Evolutionary conservation across 1,140 invertebrate genomes (phyloP), one percentile per base, ranked within the genome.

Genomic region (Anagrus nilaparvatae): DNA sequence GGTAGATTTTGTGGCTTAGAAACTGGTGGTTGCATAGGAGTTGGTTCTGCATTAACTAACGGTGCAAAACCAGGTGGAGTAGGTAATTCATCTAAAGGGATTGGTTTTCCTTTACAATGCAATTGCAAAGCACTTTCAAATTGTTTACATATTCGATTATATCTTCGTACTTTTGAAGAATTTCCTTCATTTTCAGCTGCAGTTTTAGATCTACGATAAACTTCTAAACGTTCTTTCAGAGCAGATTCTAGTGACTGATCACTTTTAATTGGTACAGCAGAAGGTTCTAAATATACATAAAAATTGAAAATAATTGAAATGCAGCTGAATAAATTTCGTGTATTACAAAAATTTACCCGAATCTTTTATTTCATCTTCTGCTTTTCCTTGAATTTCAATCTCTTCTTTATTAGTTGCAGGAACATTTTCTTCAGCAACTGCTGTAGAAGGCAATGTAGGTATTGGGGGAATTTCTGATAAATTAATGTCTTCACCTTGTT

Each of bases 91-190:
- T 92, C 87, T 43, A 79, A 72, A 28, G 81, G 71, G 13, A 94
- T 69, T 0, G 81, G 65, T 61, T 79, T 83, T 5, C 91, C 90
- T 9, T 76, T 76, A 51, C 82, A 81, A 49, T 86, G 70, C 8
- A 74, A 56, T 65, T 82, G 84, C 29, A 97, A 82, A 9, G 93
- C 93, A 57, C 91, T 82, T 62, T 91, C 77, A 60, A 89, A 97
- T 68, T 97, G 91, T 66, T 96, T 96, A 16, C 89, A 83, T 56
- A 97, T 94, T 43, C 93, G 74, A 0, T 84, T 85, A 69, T 93
- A 86, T 48, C 91, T 72, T 46, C 93, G 70, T 0, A 79, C 83
- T 70, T 97, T 97, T 17, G 87, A 81, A 0, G 75, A 68, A 57
- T 97, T 93, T 4, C 78, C 79, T 49, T 84, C 80, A 21, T 70